Conservation (phyloP, 2,888 invertebrate genomes). For the Lepidocyrtoides sp. region DNA sequence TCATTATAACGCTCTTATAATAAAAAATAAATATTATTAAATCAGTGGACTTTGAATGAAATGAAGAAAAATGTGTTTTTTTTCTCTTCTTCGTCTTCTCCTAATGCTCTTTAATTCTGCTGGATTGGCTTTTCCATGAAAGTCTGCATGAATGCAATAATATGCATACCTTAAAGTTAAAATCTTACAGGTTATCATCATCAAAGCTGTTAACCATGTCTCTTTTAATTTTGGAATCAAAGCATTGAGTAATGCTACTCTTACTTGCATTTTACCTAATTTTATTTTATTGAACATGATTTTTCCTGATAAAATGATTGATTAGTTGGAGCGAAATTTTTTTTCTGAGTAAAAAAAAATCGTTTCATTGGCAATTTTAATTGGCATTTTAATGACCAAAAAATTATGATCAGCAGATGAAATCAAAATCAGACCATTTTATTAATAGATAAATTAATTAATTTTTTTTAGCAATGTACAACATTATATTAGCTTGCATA, state of each 20-base stretch:
- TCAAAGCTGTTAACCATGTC: not conserved
- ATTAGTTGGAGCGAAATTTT: constrained; percentile 22
- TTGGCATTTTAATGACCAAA: not conserved
- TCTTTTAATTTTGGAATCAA: constrained; percentile 1
- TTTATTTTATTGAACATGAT: constrained; percentile 54
- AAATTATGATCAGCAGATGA: not conserved
- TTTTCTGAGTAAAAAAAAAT: not conserved
- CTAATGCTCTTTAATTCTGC: not conserved
- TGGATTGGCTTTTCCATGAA: not conserved
- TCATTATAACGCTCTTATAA: constrained; percentile 35
- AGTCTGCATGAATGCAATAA: not conserved
- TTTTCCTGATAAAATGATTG: constrained; percentile 49
- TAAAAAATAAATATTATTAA: constrained; percentile 3
- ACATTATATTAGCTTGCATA: not conserved
- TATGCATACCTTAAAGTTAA: not conserved
- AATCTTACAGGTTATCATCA: not conserved
- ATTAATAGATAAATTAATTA: constrained; percentile 6
- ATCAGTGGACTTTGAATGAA: constrained; percentile 39
- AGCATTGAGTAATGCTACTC: constrained; percentile 22
- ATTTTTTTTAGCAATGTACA: not conserved
- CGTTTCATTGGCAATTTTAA: constrained; percentile 13
- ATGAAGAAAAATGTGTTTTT: not conserved
- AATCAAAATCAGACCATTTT: constrained; percentile 36
- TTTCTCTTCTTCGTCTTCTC: too few species aligned
- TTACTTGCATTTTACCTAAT: too few species aligned